Conservation (phyloP, 2,888 invertebrate genomes). For the Stenodera caucasica region DNA sequence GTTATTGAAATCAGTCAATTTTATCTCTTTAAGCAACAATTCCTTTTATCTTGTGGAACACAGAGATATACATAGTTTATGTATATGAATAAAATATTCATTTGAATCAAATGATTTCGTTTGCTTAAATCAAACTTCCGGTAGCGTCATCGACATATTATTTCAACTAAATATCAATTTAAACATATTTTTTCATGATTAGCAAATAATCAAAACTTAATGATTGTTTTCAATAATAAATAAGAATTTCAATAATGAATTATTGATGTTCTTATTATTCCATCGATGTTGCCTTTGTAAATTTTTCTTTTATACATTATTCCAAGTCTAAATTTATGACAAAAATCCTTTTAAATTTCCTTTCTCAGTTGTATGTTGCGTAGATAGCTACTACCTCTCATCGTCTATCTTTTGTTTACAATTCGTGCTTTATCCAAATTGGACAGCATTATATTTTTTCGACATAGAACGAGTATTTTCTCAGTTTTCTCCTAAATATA, state of each 20-base stretch:
- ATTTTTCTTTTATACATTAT: not conserved
- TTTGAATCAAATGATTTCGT: conserved; percentile 4
- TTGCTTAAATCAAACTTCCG: conserved; percentile 8
- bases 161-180: not conserved
- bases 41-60: not conserved
- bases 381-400: not conserved
- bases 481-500: not conserved
- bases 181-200: too few relatives aligned
- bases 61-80: not conserved
- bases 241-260: not conserved
- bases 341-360: not conserved
- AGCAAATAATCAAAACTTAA: too few relatives aligned
- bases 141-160: conserved; percentile 3
- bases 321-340: not conserved
- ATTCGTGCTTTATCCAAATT: conserved; percentile 30
- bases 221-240: too few relatives aligned
- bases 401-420: conserved; percentile 24
- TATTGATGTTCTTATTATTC: not conserved
- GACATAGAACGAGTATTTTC: conserved; percentile 10
- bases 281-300: conserved; percentile 1
- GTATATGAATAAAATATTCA: not conserved
- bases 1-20: conserved; percentile 28
- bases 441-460: conserved; percentile 27
- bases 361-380: conserved; percentile 17
- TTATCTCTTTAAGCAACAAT: conserved; percentile 26